Evolutionary conservation across 2,113 vertebrate species (phyloP), one percentile per base, ranked within the genome.

Genomic region (Aleadryas rufinucha): DNA sequence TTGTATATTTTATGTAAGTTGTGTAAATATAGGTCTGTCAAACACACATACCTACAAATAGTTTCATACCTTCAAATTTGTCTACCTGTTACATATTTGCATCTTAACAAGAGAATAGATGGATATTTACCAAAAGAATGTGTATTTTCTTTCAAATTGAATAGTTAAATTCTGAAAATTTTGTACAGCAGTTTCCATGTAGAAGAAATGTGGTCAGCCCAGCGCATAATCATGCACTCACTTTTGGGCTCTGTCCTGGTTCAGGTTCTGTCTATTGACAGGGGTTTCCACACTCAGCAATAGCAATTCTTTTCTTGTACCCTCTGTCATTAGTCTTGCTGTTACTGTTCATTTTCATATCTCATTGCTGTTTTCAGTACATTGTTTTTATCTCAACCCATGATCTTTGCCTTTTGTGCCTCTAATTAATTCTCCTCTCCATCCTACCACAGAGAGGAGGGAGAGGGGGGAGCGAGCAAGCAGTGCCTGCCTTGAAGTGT

Each of bases 391-490:
- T 31, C 11, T 77, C 45, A 68, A 15, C 45, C 63, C 33, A 5
- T 27, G 33, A 17, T 37, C 31, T 86, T 86, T 77, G 37, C 53
- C 31, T 52, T 77, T 52, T 86, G 11, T 52, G 17, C 21, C 53
- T 76, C 21, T 41, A 31, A 52, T 23, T 77, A 27, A 68, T 68
- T 52, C 37, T 66, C 13, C 13, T 59, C 33, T 52, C 27, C 22
- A 16, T 76, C 22, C 31, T 60, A 13, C 22, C 27, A 12, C 14
- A 15, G 35, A 59, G 44, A 35, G 61, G 26, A 42, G 26, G 52
- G 31, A 66, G 52, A 18, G 31, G 26, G 21, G 33, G 27, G 17
- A 37, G 27, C 0, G 1, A 42, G 33, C 0, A 1, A 69, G 45
- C 31, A 37, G 31, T 59, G 63, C 27, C 31, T 77, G 31, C 44